Evolutionary conservation across 1,140 invertebrate genomes (phyloP).

Genomic region (Catajapyx aquilonaris): DNA sequence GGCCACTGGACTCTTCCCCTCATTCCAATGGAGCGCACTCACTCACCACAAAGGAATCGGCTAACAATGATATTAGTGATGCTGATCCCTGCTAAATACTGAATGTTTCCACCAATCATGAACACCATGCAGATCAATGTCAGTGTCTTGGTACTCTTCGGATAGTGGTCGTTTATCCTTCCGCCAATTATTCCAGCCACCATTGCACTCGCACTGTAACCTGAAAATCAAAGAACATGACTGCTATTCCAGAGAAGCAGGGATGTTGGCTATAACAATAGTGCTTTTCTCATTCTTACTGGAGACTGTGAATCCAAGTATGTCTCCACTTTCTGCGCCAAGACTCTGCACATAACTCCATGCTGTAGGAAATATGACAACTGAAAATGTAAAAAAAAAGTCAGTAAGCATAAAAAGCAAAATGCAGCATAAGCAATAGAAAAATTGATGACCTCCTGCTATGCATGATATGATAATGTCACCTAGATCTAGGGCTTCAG

Average conservation of each 20-base stretch:
- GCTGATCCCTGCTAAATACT: conserved; percentile 12
- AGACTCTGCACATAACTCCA: conserved; percentile 11
- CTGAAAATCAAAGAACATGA: conserved; percentile 6
- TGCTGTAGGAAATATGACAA: conserved; percentile 13
- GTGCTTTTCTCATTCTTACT: too few species aligned
- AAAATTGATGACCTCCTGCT: too few species aligned
- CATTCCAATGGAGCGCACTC: too few species aligned
- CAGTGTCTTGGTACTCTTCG: conserved; percentile 11
- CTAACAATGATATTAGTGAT: conserved; percentile 11
- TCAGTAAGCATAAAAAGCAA: too few species aligned
- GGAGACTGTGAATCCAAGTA: conserved; percentile 12
- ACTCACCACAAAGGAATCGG: conserved; percentile 12
- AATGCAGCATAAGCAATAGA: too few species aligned
- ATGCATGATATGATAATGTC: too few species aligned
- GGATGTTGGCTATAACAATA: too few species aligned
- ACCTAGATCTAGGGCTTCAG: too few species aligned
- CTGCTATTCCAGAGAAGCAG: not conserved
- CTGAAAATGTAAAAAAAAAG: conserved; percentile 6
- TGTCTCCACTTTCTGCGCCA: conserved; percentile 11
- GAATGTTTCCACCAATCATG: conserved; percentile 12
- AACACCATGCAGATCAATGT: conserved; percentile 9
- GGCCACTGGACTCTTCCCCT: too few species aligned
- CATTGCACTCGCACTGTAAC: conserved; percentile 12
- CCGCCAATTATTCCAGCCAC: conserved; percentile 13
- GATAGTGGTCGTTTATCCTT: conserved; percentile 11